These are phyloP conservation scores for Ageneiosus marmoratus DNA, from an alignment of 2,113 vertebrate species.

Conservation along the genomic window DNA sequence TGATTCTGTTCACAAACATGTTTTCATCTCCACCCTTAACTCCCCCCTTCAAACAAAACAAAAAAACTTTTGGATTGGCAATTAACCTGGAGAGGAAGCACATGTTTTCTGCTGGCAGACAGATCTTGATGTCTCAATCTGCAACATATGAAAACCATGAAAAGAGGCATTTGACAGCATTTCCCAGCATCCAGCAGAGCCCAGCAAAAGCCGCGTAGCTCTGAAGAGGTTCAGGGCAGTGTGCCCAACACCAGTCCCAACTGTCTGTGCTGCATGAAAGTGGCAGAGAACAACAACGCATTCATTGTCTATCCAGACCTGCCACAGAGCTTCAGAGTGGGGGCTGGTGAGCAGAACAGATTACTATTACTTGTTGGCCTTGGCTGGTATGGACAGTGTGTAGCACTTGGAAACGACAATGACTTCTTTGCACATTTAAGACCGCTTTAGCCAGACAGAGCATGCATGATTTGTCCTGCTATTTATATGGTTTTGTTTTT, in stretches of 20 bases:
- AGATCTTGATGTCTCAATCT: conserved; percentile 94
- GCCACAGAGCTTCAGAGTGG: conserved; percentile 66
- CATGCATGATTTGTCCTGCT: conserved; percentile 15
- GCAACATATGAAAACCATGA: conserved; percentile 87
- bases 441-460: conserved; percentile 34
- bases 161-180: conserved; percentile 83
- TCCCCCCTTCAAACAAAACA: conserved; percentile 47
- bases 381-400: conserved; percentile 66
- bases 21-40: not conserved
- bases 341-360: conserved; percentile 67
- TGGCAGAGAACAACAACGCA: conserved; percentile 79
- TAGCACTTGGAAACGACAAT: conserved; percentile 60
- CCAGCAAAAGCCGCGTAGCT: conserved; percentile 71
- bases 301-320: conserved; percentile 84
- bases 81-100: conserved; percentile 93
- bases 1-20: not conserved
- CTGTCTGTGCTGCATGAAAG: conserved; percentile 82
- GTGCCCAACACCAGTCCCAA: conserved; percentile 80
- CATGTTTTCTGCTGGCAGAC: conserved; percentile 88
- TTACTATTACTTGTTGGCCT: conserved; percentile 76
- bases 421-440: conserved; percentile 45
- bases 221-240: conserved; percentile 83
- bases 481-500: conserved; percentile 17
- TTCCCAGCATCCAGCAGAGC: conserved; percentile 33
- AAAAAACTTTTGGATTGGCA: conserved; percentile 93